phyloP scores from a whole-genome alignment of 2,888 invertebrate species.

The Nipponacmea schrenckii region DNA sequence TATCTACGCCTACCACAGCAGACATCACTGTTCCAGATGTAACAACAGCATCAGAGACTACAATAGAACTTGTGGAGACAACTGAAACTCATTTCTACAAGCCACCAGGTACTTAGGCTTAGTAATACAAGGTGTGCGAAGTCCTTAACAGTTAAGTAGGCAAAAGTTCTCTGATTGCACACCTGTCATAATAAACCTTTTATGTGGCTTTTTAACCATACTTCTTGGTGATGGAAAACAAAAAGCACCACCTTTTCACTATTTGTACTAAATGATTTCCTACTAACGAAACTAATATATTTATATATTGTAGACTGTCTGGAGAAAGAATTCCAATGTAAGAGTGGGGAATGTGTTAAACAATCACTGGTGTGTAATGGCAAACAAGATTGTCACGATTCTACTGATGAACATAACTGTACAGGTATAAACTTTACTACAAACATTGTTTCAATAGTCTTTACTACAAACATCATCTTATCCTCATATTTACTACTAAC shows the following conservation, averaged over 20 bases:
- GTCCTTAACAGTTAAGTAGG: too few species aligned
- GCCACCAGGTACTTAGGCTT: neutral
- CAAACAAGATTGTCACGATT: neutral
- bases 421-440: neutral
- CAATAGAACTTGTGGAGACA: neutral
- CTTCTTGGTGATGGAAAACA: too few species aligned
- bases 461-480: too few species aligned
- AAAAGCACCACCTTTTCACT: neutral
- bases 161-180: too few species aligned
- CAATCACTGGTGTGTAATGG: neutral
- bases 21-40: neutral
- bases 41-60: neutral
- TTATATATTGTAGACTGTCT: neutral
- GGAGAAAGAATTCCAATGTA: neutral
- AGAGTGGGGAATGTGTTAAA: neutral
- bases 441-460: neutral
- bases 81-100: too few species aligned
- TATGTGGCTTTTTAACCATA: too few species aligned
- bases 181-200: neutral
- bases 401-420: slow-evolving; percentile 2
- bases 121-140: neutral
- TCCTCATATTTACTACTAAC: too few species aligned
- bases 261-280: neutral
- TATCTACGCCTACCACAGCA: neutral
- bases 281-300: neutral